These are phyloP conservation scores for Fulmarus glacialis DNA, from an alignment of 2,113 vertebrate species.

Conservation along the genomic window DNA sequence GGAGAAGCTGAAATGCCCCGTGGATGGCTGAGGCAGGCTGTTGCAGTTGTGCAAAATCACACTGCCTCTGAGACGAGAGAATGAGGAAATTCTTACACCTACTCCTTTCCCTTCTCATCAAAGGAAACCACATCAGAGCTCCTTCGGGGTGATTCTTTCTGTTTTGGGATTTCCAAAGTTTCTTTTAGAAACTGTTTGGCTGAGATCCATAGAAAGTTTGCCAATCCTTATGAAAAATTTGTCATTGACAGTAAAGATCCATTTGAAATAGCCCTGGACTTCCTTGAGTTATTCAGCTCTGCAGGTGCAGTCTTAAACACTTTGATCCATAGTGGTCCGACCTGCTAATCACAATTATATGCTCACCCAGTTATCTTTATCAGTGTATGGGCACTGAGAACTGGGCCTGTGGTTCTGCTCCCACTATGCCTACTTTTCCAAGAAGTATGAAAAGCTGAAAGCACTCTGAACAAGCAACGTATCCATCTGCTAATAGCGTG, in stretches of 20 bases:
- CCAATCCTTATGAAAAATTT: neutral
- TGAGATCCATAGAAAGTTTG: neutral
- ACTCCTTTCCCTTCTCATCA: neutral
- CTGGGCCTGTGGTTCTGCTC: neutral
- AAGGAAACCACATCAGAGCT: neutral
- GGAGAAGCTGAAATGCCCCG: neutral
- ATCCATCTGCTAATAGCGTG: neutral
- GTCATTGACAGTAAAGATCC: neutral
- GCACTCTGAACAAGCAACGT: neutral
- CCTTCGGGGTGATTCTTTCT: neutral
- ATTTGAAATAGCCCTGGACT: neutral
- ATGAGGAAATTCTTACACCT: neutral
- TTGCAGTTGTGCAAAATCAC: neutral
- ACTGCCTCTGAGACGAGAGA: neutral
- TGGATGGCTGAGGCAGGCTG: neutral
- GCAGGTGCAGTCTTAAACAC: neutral
- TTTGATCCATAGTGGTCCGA: neutral
- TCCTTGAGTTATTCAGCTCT: neutral
- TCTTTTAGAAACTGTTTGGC: neutral
- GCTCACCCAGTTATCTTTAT: neutral
- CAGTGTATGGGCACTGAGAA: neutral
- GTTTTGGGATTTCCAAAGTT: neutral
- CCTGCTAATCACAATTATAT: neutral
- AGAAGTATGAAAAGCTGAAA: neutral
- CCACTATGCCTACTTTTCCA: neutral